Evolutionary conservation across 2,888 invertebrate species (phyloP).

Genomic region (Lutraria lutraria): DNA sequence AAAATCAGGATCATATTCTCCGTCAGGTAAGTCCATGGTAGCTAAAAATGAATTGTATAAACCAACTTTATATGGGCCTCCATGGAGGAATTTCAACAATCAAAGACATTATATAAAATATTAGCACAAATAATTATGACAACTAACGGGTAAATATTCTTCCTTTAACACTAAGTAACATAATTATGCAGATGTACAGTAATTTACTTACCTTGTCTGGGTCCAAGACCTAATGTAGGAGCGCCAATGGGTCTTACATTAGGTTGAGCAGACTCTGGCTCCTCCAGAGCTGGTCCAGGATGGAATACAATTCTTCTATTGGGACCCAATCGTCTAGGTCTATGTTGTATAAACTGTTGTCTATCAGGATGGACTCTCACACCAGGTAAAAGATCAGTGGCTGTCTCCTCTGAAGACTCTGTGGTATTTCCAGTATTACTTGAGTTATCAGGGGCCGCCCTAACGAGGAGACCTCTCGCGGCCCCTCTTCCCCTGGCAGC

Average conservation of each 20-base stretch:
- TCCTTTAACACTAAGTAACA: too few species aligned
- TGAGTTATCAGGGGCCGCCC: slow-evolving; percentile 5
- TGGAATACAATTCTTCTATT: slow-evolving; percentile 31
- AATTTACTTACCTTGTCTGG: slow-evolving; percentile 23
- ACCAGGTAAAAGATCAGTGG: slow-evolving; percentile 55
- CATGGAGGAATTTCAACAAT: too few species aligned
- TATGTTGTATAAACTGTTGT: background rate
- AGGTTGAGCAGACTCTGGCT: slow-evolving; percentile 1
- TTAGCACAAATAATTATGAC: too few species aligned
- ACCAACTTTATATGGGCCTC: too few species aligned
- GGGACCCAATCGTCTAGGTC: background rate
- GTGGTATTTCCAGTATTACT: background rate
- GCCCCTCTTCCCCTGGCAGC: slow-evolving; percentile 29
- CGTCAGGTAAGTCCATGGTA: slow-evolving; percentile 68
- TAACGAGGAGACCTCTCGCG: background rate
- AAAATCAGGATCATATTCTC: slow-evolving; percentile 74
- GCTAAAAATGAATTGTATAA: slow-evolving; percentile 32
- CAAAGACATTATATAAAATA: too few species aligned
- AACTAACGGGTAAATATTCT: too few species aligned
- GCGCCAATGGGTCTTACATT: slow-evolving; percentile 30
- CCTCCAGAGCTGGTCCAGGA: background rate
- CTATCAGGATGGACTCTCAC: slow-evolving; percentile 49
- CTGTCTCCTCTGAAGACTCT: background rate
- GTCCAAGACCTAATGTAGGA: slow-evolving; percentile 20
- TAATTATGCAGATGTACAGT: too few species aligned